Base-by-base conservation (phyloP, 30 jellyfish, hydroid and myxozoan species). In the Cassiopea xamachana region DNA sequence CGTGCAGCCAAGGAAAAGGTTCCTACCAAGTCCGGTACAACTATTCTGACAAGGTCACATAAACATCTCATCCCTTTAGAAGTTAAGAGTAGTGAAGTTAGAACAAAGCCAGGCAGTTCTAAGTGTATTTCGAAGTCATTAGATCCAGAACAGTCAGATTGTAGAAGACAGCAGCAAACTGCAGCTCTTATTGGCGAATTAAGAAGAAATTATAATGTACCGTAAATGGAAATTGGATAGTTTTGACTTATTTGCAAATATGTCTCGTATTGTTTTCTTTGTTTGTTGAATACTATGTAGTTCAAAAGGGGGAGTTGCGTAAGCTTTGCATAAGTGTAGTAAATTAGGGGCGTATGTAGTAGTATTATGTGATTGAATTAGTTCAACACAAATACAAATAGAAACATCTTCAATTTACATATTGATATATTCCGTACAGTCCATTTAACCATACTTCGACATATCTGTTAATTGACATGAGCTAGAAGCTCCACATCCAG, bases 1-100 rank as follows among this genome's bases (percentile, higher is more conserved):
- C 88, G 88, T 79, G 76, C 88, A 79, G 88, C 88, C 76, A 79
- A 79, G 77, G 77, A 46, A 9, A 79, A 60, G 60, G 77, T 55
- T 62, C 88, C 88, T 5, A 58, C 58, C 77, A 60, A 50, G 77
- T 46, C 45, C 3, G 76, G 88, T 51, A 79, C 88, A 5, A 46
- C 88, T 19, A 17, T 79, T 15, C 64, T 79, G 13, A 79, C 88
- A 17, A 55, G 88, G 76, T 60, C 55, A 15, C 55, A 49, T 10
- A 79, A 79, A 79, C 88, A 79, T 55, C 77, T 79, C 17, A 60
- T 79, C 7, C 88, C 88, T 18, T 62, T 79, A 79, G 88, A 79
- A 79, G 88, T 79, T 51, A 72, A 79, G 88, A 13, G 9, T 79
- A 76, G 85, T 46, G 85, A 76, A 46, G 15, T 58, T 48, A 46